Conservation (phyloP, 2,113 vertebrate genomes). For the Mystacornis crossleyi region DNA sequence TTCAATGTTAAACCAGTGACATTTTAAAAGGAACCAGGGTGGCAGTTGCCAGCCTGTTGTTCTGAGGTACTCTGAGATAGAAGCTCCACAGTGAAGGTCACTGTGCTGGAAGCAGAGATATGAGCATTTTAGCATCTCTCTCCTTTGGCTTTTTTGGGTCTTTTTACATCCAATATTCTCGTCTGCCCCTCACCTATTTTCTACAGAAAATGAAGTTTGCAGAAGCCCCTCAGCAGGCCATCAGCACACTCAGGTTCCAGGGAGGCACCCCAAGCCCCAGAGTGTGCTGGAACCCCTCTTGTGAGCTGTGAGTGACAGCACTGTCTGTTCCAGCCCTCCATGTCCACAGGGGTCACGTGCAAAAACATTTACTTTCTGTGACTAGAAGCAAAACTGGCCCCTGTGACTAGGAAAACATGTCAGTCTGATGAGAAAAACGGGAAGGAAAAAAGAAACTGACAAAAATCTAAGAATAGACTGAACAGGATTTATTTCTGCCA, state of each 20-base stretch:
- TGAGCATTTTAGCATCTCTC: neutral
- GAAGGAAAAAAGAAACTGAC: neutral
- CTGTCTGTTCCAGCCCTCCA: neutral
- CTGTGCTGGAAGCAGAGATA: neutral
- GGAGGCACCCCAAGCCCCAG: neutral
- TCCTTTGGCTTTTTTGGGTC: neutral
- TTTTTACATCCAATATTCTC: neutral
- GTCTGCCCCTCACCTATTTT: neutral
- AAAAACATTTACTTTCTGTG: neutral
- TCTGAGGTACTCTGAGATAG: slow-evolving; percentile 29
- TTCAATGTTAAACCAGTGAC: slow-evolving; percentile 74
- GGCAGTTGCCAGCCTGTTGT: slow-evolving; percentile 56
- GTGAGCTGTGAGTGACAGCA: neutral
- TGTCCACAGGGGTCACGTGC: neutral
- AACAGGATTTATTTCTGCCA: neutral
- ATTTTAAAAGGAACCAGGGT: slow-evolving; percentile 65
- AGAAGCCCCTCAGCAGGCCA: neutral
- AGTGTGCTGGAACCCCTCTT: neutral
- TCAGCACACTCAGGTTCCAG: neutral
- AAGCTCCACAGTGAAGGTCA: slow-evolving; percentile 69
- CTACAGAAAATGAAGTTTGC: neutral
- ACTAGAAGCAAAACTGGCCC: neutral
- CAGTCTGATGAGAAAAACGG: neutral
- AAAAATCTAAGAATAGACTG: neutral
- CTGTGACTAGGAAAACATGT: neutral